These are phyloP conservation scores for Pristionchus maxplancki DNA, from an alignment of 2,888 invertebrate species.

Conservation along the genomic window DNA sequence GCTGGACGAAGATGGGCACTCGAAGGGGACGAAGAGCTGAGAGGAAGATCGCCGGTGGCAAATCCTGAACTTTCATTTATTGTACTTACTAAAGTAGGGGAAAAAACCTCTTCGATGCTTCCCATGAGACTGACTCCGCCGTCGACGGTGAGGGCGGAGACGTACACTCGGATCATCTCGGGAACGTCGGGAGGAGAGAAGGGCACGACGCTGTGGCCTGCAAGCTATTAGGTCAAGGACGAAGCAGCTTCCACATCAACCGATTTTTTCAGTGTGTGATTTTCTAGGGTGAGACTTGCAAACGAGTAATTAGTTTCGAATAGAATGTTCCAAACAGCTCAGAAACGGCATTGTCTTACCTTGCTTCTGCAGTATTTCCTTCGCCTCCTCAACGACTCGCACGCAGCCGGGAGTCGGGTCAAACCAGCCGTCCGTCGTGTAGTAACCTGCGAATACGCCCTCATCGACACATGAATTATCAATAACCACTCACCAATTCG, in stretches of 20 bases:
- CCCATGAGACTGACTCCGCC: constrained; percentile 63
- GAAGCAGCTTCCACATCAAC: too few species aligned
- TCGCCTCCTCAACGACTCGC: constrained; percentile 69
- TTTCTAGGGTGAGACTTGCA: too few species aligned
- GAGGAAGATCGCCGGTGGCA: constrained; percentile 50
- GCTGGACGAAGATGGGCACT: constrained; percentile 27
- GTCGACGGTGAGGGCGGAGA: constrained; percentile 67
- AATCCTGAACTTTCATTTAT: constrained; percentile 49
- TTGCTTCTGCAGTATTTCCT: constrained; percentile 59
- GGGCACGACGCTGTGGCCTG: constrained; percentile 69
- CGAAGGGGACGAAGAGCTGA: constrained; percentile 47
- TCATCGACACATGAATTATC: not conserved
- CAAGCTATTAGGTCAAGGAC: too few species aligned
- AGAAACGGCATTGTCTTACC: not conserved
- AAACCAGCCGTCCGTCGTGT: constrained; percentile 73
- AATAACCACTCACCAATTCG: constrained; percentile 54
- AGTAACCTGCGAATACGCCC: constrained; percentile 57
- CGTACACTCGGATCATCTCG: constrained; percentile 61
- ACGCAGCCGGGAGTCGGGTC: constrained; percentile 65
- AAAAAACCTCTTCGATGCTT: constrained; percentile 59
- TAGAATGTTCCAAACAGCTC: not conserved
- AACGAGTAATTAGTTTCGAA: too few species aligned
- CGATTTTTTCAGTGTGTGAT: too few species aligned
- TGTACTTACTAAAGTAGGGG: not conserved
- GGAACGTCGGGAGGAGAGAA: constrained; percentile 66